phyloP scores from a whole-genome alignment of 2,888 invertebrate genomes.

The Meteorus colon region DNA sequence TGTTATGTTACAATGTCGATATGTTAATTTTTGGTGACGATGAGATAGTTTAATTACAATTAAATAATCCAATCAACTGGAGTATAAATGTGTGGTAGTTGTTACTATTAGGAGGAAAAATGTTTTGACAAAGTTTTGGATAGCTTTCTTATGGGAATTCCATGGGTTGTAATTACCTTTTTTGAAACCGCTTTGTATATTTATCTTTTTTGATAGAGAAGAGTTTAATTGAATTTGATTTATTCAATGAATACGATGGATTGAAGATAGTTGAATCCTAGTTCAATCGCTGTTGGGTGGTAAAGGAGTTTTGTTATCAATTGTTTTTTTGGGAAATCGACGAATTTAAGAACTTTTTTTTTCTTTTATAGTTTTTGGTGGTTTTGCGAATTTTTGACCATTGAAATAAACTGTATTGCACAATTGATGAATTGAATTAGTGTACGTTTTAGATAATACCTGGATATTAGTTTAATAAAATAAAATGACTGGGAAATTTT shows the following conservation, averaged over 20 bases:
- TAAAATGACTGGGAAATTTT: background rate
- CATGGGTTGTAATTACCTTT: background rate
- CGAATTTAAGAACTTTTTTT: too few relatives aligned
- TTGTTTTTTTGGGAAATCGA: background rate
- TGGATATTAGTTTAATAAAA: background rate
- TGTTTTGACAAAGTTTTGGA: background rate
- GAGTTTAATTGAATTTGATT: slow-evolving; percentile 61
- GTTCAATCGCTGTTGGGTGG: background rate
- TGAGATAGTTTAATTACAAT: slow-evolving; percentile 59
- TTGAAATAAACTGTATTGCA: too few relatives aligned
- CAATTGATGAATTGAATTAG: too few relatives aligned
- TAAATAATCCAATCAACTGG: slow-evolving; percentile 62
- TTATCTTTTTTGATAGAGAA: slow-evolving; percentile 35
- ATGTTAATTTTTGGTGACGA: slow-evolving; percentile 10
- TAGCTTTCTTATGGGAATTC: background rate
- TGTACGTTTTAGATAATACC: too few relatives aligned
- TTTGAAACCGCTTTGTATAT: background rate
- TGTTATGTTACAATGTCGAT: background rate
- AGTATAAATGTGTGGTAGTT: background rate
- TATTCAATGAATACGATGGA: slow-evolving; percentile 58
- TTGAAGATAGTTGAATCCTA: background rate
- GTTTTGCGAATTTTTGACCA: too few relatives aligned
- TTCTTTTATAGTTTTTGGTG: too few relatives aligned
- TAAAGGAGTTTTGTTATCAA: background rate
- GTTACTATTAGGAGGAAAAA: background rate